Evolutionary conservation across 2,113 vertebrate genomes (phyloP), one percentile per base, ranked within the genome.

Genomic region (Melanotaenia duboulayi): DNA sequence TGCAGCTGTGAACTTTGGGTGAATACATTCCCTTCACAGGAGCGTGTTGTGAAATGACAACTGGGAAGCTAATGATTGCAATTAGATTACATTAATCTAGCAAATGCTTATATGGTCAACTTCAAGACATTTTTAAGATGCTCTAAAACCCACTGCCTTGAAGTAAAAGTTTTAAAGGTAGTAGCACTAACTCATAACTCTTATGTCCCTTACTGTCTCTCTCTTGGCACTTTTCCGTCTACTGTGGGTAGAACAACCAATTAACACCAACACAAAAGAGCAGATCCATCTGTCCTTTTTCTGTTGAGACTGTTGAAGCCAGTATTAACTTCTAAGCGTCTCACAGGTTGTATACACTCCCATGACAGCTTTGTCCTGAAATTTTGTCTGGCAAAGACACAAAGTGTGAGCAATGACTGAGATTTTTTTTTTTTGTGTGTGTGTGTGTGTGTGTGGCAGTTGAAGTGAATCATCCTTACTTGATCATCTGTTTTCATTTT

Each of bases 401-500:
- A 84, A 55, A 59, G 70, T 69, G 73, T 68, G 63, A 80, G 37
- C 17, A 22, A 66, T 49, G 66, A 10, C 28, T 4, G 28, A 4
- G 6, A 28, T 6, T 28, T 81, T 76, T 76, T 82, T 85, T 80
- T 65, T 73, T 86, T 76, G 65, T 76, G 57, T 46, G 65, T 80
- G 66, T 81, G n/a, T n/a, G n/a, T n/a, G n/a, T n/a, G n/a, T n/a
- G n/a, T n/a, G 6, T 28, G 28, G 6, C 6, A 28, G 68, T 74
- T 60, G 76, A 69, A 57, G 74, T 73, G 64, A 84, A 73, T 83
- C 80, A 78, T 81, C 59, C 62, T 71, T 89, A 84, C 86, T 82
- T 79, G 74, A 81, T 88, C 67, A 17, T 75, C 69, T 82, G 56
- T 74, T 80, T 83, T 59, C 50, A 66, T 49, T 76, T 74, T 78